Base-by-base conservation (phyloP, 2,113 vertebrate species). In the Passer montanus region DNA sequence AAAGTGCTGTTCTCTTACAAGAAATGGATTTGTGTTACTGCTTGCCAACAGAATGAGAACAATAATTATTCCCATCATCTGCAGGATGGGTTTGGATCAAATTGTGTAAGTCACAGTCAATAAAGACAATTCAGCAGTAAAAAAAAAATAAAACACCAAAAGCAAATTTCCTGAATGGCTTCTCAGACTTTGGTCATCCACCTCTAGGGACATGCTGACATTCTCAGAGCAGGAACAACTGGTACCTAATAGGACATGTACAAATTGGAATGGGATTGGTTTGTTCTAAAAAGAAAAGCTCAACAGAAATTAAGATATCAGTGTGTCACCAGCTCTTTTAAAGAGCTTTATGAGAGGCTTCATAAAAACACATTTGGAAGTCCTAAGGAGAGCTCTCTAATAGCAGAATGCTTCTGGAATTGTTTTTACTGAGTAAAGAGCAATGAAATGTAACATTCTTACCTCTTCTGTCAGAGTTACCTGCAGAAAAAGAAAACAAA, bases 391-490 rank as follows among this genome's bases (percentile, higher is more conserved):
- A 37, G 30, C 7, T 73, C n/a, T 35, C 46, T 49, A 35, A 60
- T 0, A 84, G 74, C 67, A 85, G 53, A 87, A 79, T 0, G 13
- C 26, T 82, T 72, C 47, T 87, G 52, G 64, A 72, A 68, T 68
- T 7, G 24, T 39, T 83, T 90, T 86, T 55, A 49, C 30, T 72
- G 84, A 59, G 47, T 87, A 67, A 78, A 90, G 28, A 84, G 47
- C 8, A 93, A 93, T 9, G 73, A 84, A 79, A 87, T 55, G 30
- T 30, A 44, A 73, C 70, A 82, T 74, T 66, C 50, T 89, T 97
- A 98, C 98, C 98, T 98, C 97, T 98, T 97, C 97, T 97, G 94
- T 98, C 98, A 95, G 96, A 93, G 95, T 98, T 97, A 97, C 94
- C 98, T 98, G 98, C 87, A 92, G 78, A 90, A 95, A 97, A 92